A percentile compares a stretch with the other conserved stretches of the same genome.
Conservation (phyloP, 1,140 invertebrate species). For the Leptopilina boulardi region DNA sequence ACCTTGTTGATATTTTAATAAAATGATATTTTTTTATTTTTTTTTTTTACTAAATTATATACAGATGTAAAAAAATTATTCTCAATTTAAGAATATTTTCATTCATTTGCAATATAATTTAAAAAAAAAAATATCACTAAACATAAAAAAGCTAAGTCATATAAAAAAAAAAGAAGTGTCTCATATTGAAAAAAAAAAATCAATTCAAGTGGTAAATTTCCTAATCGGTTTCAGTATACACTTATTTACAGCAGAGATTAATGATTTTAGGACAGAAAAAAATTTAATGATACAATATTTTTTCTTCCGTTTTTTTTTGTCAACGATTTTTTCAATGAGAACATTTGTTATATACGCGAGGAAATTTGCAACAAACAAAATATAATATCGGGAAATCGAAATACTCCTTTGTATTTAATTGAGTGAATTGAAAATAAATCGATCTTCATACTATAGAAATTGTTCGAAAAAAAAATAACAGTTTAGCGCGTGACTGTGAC, state of each 20-base stretch:
- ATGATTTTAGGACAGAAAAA: background rate
- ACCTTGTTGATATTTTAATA: background rate
- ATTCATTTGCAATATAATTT: too few species aligned
- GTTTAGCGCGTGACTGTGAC: slow-evolving; percentile 1
- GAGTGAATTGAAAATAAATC: slow-evolving; percentile 20
- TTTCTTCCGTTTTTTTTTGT: background rate
- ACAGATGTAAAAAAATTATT: background rate
- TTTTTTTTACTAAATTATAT: background rate
- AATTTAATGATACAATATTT: background rate
- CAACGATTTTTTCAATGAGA: background rate
- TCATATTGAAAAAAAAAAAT: background rate
- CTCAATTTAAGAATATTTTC: background rate
- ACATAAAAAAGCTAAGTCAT: background rate
- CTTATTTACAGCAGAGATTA: background rate
- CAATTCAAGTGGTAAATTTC: background rate
- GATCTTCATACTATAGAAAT: background rate
- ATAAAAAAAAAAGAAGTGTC: background rate
- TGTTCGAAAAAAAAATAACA: background rate
- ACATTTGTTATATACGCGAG: too few species aligned
- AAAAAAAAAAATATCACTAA: background rate
- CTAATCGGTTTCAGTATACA: background rate
- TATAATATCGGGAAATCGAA: background rate
- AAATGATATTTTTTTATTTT: too few species aligned
- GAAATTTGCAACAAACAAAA: background rate
- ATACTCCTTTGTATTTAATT: background rate